phyloP scores from a whole-genome alignment of 2,113 vertebrate species.

The Vombatus ursinus region DNA sequence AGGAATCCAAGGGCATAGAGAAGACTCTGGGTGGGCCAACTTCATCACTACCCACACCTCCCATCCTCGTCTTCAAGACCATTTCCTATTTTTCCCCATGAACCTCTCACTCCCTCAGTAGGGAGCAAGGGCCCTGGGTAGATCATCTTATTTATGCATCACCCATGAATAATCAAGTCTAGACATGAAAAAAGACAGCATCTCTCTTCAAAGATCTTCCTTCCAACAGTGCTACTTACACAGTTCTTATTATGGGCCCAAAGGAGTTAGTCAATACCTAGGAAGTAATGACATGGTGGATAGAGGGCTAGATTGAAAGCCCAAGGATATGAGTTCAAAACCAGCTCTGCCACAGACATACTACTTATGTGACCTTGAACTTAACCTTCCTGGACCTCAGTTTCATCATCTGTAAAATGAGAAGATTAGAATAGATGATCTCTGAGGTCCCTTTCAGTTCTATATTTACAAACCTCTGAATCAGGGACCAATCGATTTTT shows the following conservation, averaged over 20 bases:
- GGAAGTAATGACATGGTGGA: not conserved
- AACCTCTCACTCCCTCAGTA: not conserved
- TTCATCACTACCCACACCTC: not conserved
- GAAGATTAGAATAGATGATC: not conserved
- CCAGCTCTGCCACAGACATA: not conserved
- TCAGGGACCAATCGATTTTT: not conserved
- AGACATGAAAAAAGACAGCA: not conserved
- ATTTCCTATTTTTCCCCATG: not conserved
- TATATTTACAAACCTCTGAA: not conserved
- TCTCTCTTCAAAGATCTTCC: not conserved
- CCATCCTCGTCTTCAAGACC: not conserved
- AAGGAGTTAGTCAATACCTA: not conserved
- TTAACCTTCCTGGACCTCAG: not conserved
- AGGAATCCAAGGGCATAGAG: not conserved
- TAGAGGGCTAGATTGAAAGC: too few species aligned
- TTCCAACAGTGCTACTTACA: not conserved
- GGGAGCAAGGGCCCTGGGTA: not conserved
- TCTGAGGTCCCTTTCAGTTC: not conserved
- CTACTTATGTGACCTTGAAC: not conserved
- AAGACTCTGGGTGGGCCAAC: not conserved
- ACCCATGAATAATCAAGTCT: not conserved
- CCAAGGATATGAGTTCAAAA: not conserved
- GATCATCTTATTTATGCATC: too few species aligned
- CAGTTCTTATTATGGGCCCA: not conserved
- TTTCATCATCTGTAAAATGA: too few species aligned